Percentiles rank a stretch among this genome's conserved stretches.
phyloP scores from a whole-genome alignment of 1,140 invertebrate genomes.

The Pogonognathellus flavescens region DNA sequence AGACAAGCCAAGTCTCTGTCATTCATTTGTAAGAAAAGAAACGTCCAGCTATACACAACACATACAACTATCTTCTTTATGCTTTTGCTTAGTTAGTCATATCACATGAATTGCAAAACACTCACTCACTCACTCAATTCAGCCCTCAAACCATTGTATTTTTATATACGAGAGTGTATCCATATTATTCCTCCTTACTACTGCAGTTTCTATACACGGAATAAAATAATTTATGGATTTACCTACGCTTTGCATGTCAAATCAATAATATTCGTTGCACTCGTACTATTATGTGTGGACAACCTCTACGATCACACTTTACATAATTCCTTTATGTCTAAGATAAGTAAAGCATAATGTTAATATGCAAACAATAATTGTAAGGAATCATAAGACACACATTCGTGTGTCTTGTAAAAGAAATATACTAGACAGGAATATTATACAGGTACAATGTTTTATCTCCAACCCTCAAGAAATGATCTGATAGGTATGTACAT shows the following conservation, averaged over 20 bases:
- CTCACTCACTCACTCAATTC: neutral
- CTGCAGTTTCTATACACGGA: neutral
- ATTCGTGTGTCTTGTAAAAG: too few relatives aligned
- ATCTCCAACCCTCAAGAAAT: too few relatives aligned
- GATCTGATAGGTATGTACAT: too few relatives aligned
- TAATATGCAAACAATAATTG: too few relatives aligned
- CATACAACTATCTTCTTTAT: neutral
- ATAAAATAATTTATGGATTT: constrained; percentile 19
- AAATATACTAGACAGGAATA: too few relatives aligned
- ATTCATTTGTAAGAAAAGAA: neutral
- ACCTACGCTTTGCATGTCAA: constrained; percentile 15
- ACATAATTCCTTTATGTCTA: too few relatives aligned
- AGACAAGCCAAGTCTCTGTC: constrained; percentile 15
- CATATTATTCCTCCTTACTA: neutral
- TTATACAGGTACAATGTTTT: too few relatives aligned
- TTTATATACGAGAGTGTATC: neutral
- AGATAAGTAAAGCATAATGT: too few relatives aligned
- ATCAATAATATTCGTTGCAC: neutral
- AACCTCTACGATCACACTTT: too few relatives aligned
- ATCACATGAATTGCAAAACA: constrained; percentile 1
- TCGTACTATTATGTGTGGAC: neutral
- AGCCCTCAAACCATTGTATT: neutral
- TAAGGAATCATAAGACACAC: too few relatives aligned
- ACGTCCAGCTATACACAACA: neutral
- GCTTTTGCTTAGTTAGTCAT: neutral